phyloP scores from a whole-genome alignment of 2,113 vertebrate genomes.

The Mohoua ochrocephala region DNA sequence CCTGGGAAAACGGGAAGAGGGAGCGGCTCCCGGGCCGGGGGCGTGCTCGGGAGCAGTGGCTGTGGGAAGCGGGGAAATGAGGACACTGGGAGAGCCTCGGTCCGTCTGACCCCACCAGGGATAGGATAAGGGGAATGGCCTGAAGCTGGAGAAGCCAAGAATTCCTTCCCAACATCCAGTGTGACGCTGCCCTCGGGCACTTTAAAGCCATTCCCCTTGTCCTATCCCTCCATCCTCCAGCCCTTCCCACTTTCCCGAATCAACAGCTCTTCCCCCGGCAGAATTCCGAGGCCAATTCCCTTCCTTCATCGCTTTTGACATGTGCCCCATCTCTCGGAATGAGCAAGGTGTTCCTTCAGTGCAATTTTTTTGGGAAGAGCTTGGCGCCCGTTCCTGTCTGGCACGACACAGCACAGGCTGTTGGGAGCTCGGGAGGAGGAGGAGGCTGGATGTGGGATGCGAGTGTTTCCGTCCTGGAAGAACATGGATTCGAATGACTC shows the following conservation, averaged over 20 bases:
- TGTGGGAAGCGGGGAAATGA: neutral
- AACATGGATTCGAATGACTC: neutral
- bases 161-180: neutral
- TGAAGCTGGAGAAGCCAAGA: fast-evolving
- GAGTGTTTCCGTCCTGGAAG: neutral
- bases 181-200: neutral
- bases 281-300: neutral
- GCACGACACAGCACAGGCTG: neutral
- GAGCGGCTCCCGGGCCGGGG: neutral
- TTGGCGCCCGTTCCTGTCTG: constrained; percentile 42
- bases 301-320: neutral
- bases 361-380: constrained; percentile 39
- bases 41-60: neutral
- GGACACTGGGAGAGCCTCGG: neutral
- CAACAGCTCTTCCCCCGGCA: neutral
- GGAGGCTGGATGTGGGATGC: neutral
- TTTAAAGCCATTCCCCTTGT: too few relatives aligned
- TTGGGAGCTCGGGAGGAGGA: neutral
- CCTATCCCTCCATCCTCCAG: neutral
- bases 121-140: fast-evolving
- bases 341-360: constrained; percentile 44
- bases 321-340: constrained; percentile 29
- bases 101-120: fast-evolving
- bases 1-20: neutral
- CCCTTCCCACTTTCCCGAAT: neutral